Conservation (phyloP, 2,113 vertebrate species). For the Potamarius usumacintae region DNA sequence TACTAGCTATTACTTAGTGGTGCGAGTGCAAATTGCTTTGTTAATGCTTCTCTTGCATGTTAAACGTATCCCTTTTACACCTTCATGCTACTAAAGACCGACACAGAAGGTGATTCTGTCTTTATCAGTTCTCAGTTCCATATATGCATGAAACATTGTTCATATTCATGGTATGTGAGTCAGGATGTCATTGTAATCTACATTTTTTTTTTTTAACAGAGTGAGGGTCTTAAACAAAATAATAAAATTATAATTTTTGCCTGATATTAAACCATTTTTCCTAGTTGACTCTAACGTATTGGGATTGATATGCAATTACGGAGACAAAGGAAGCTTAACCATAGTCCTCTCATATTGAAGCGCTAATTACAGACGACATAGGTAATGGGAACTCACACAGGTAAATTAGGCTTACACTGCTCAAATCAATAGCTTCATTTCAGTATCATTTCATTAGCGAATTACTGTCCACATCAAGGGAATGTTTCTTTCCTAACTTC, state of each 20-base stretch:
- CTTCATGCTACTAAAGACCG: background rate
- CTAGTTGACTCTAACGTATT: background rate
- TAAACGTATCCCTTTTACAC: background rate
- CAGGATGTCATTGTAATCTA: background rate
- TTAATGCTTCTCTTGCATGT: background rate
- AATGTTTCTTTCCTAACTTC: constrained; percentile 1
- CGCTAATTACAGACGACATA: background rate
- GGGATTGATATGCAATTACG: background rate
- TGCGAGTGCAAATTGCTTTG: background rate
- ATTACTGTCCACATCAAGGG: background rate
- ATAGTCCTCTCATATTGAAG: background rate
- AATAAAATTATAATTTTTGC: background rate
- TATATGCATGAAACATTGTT: background rate
- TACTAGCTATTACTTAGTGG: background rate
- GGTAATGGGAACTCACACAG: background rate
- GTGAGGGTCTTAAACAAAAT: background rate
- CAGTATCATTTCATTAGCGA: background rate
- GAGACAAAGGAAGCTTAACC: background rate
- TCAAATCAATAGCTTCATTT: constrained; percentile 12
- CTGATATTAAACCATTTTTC: background rate
- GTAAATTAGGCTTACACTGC: background rate
- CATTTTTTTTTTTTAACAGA: background rate
- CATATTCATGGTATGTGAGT: background rate
- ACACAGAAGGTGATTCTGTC: background rate
- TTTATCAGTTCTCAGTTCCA: background rate